These are phyloP conservation scores for Sialis lutaria DNA, from an alignment of 2,888 invertebrate species.

Conservation along the genomic window DNA sequence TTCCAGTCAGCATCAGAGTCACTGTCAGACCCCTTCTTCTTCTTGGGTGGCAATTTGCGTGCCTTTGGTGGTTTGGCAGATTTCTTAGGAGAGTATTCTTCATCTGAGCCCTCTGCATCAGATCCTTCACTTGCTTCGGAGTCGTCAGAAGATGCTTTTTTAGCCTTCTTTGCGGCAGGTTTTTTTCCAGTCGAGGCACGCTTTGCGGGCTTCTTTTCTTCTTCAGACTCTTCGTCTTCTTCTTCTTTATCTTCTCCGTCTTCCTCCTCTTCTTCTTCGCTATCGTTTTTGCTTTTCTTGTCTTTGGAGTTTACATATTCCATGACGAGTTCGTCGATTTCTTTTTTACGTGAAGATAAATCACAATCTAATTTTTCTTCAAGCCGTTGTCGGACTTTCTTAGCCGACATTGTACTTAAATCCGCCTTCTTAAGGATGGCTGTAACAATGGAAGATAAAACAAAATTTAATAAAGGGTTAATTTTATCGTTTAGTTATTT, in stretches of 20 bases:
- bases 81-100: conserved; percentile 42
- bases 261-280: conserved; percentile 30
- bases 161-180: conserved; percentile 28
- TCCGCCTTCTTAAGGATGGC: conserved; percentile 79
- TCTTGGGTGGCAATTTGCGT: conserved; percentile 31
- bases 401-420: conserved; percentile 66
- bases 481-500: too few species aligned
- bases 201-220: conserved; percentile 38
- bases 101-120: conserved; percentile 35
- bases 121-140: conserved; percentile 29
- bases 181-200: conserved; percentile 33
- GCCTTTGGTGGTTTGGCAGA: conserved; percentile 32
- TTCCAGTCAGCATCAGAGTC: conserved; percentile 54
- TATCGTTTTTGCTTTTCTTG: conserved; percentile 25
- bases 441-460: conserved; percentile 17
- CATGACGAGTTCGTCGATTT: conserved; percentile 80
- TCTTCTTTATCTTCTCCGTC: conserved; percentile 20
- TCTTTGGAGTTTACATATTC: conserved; percentile 39
- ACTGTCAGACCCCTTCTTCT: conserved; percentile 47
- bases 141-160: conserved; percentile 29
- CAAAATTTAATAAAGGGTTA: too few species aligned
- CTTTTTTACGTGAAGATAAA: conserved; percentile 59
- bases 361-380: conserved; percentile 66
- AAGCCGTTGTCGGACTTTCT: conserved; percentile 73
- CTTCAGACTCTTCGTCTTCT: conserved; percentile 26